These are phyloP conservation scores for Macrotis lagotis DNA, from an alignment of 2,113 vertebrate species.

Conservation along the genomic window DNA sequence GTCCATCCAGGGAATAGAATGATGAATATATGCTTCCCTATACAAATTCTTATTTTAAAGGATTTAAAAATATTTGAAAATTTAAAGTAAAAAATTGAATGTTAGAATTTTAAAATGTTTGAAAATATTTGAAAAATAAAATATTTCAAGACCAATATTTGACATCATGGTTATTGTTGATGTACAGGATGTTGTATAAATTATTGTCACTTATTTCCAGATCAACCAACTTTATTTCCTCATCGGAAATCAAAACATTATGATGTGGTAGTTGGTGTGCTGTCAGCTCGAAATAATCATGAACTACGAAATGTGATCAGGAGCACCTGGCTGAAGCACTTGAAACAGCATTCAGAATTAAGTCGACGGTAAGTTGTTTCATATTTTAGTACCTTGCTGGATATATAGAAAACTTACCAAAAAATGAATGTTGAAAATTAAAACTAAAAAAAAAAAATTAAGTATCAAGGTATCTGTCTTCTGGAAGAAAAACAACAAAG, in stretches of 20 bases:
- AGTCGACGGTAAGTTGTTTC: conserved; percentile 86
- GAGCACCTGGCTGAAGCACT: conserved; percentile 93
- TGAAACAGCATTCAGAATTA: conserved; percentile 87
- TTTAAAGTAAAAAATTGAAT: background rate
- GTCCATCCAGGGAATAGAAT: background rate
- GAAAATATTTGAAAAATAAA: background rate
- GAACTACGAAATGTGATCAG: conserved; percentile 92
- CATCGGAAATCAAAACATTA: conserved; percentile 82
- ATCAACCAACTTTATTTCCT: conserved; percentile 78
- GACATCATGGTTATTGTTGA: background rate
- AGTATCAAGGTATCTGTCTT: no score
- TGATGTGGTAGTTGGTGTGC: conserved; percentile 93
- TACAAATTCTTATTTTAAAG: background rate
- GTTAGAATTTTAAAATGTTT: background rate
- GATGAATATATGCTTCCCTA: background rate
- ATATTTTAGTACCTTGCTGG: background rate
- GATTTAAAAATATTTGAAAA: background rate
- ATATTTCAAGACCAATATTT: background rate
- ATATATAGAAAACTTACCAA: background rate
- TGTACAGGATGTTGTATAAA: conserved; percentile 27
- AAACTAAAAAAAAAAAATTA: no score
- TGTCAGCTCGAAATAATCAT: conserved; percentile 93
- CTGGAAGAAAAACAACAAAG: no score
- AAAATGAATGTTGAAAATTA: no score
- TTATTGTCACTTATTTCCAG: conserved; percentile 75